Evolutionary conservation across 2,113 vertebrate species (phyloP), one percentile per base, ranked within the genome.

Genomic region (Phoxinus phoxinus): DNA sequence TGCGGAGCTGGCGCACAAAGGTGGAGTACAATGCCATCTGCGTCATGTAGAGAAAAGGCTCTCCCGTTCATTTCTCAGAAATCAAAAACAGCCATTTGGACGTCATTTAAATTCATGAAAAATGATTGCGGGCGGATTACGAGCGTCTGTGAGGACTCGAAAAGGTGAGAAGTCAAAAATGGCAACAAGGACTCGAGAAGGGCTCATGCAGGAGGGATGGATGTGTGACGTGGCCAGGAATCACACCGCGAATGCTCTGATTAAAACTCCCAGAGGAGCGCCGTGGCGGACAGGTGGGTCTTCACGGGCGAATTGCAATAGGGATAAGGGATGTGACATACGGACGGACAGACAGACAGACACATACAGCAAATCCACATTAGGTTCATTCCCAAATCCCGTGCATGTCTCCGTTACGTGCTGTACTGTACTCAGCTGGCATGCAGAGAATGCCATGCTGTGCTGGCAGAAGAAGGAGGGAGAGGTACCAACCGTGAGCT

Each of bases 401-500:
- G 48, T 69, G 74, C 48, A 77, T 85, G 41, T 65, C 59, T 51
- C 23, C 77, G 69, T 80, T 78, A 82, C 75, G 83, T 84, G 81
- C 81, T 35, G 81, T 67, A 84, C 82, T 84, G 87, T 87, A 85
- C 69, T 86, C 80, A 63, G 84, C 82, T 78, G 89, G 80, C 88
- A 87, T 88, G 86, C 84, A 35, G 25, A 73, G 13, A 71, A 65
- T 48, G 67, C 27, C 67, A 72, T 87, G 83, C 17, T 30, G 88
- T 87, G 89, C 79, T 85, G 79, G 82, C 80, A 84, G 83, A 82
- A 85, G 51, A 90, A 91, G 84, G 84, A 87, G 89, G 84, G 86
- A 94, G 90, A 92, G 91, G 90, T 95, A 95, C 95, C 93, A 94
- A 95, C 95, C 95, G 93, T 95, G 95, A 94, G 94, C 94, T 91